Base-by-base conservation (phyloP, 2,888 invertebrate genomes). In the Falcaria lacertinaria region DNA sequence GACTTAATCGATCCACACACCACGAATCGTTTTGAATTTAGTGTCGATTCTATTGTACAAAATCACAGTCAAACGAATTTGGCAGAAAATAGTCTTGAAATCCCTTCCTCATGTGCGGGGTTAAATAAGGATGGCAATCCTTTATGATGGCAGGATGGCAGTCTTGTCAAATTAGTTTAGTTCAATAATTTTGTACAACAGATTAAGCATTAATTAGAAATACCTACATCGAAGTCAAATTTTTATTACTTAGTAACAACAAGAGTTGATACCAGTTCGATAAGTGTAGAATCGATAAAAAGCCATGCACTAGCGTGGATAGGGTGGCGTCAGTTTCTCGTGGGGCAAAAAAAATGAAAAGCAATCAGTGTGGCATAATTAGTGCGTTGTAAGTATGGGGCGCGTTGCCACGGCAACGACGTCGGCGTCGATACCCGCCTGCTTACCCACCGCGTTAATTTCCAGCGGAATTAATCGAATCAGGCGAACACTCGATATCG, bases 361-460 rank as follows among this genome's bases (percentile, higher is more conserved):
- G 89, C 89, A 89, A 89, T 89, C 89, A 89, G 84, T 87, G 89
- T 84, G 86, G 85, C 82, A 87, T 89, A 89, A 89, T 89, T 89
- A 89, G 89, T 88, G 87, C 79, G 86, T 85, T 79, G 85, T 83
- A 78, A 83, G 85, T 87, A 86, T 89, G 80, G 89, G 89, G 89
- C 83, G 86, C 70, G 89, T 89, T 77, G 68, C 74, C 74, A 82
- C 84, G 73, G 74, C 66, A 59, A 88, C 87, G 60, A 84, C 85
- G 78, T 84, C 79, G 65, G 64, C 78, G 80, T 73, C 76, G 76
- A 80, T 85, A 81, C 83, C 78, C 80, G 68, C 73, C 15, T 81
- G 80, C 83, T 82, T 80, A 77, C 83, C 78, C 82, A 68, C 58
- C 74, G 86, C 74, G 86, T 85, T 89, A 89, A 89, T 88, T 87